Evolutionary conservation across 2,797 vertebrate genomes (phyloP).

Genomic region (Smutsia gigantea): DNA sequence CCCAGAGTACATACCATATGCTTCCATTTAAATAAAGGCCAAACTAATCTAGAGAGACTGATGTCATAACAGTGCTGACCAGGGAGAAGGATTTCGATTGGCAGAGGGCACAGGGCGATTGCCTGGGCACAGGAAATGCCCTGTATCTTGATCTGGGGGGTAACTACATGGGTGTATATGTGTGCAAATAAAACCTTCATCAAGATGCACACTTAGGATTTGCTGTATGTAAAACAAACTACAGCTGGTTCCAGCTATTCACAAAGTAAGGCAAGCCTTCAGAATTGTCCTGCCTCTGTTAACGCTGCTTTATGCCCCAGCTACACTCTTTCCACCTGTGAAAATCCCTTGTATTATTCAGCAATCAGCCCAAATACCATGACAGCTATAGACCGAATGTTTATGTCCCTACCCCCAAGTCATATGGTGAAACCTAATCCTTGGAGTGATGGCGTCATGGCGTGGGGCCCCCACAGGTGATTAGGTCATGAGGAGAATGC

Average conservation of each 20-base stretch:
- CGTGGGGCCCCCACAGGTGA: neutral
- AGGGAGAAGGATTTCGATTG: neutral
- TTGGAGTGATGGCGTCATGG: neutral
- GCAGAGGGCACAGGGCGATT: neutral
- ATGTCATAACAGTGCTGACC: neutral
- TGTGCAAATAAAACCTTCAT: neutral
- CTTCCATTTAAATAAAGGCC: neutral
- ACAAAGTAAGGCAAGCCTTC: neutral
- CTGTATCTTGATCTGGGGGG: neutral
- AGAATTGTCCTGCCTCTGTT: neutral
- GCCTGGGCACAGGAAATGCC: neutral
- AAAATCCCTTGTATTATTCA: neutral
- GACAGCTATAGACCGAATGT: neutral
- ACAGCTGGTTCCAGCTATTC: neutral
- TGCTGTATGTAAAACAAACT: neutral
- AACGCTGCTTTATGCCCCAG: rapidly evolving
- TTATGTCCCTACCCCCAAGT: neutral
- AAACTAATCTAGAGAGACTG: neutral
- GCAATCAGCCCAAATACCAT: neutral
- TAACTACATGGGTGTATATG: too few species aligned
- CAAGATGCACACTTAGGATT: neutral
- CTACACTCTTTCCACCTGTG: rapidly evolving
- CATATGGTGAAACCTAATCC: neutral
- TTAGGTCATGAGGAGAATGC: neutral
- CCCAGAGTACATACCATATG: too few species aligned